Evolutionary conservation across 2,113 vertebrate genomes (phyloP).

Genomic region (Neofelis nebulosa): DNA sequence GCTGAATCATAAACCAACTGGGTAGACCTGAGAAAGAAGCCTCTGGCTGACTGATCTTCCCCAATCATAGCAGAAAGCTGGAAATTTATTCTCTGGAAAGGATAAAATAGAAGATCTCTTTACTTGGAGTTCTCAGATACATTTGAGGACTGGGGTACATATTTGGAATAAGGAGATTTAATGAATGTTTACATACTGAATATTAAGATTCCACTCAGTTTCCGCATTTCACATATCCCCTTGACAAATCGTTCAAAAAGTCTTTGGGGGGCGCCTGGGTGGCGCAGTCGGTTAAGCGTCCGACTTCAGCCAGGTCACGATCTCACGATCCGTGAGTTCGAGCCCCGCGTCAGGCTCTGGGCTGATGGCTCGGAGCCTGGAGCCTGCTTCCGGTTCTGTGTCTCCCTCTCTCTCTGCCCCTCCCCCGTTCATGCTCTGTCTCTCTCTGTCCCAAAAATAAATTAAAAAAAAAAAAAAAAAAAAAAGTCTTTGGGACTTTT

Average conservation of each 20-base stretch:
- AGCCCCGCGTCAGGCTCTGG: too few relatives aligned
- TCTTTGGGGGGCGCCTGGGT: too few relatives aligned
- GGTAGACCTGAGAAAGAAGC: background rate
- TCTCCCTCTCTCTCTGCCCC: too few relatives aligned
- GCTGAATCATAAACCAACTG: background rate
- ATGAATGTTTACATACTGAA: background rate
- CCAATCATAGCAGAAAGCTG: background rate
- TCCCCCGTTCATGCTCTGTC: too few relatives aligned
- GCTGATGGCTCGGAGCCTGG: too few relatives aligned
- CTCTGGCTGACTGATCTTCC: background rate
- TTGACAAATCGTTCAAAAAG: background rate
- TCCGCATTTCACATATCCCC: background rate
- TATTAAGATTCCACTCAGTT: background rate
- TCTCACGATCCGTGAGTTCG: too few relatives aligned
- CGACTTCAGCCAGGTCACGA: too few relatives aligned
- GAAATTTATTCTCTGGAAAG: conserved; percentile 22
- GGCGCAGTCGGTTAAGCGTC: too few relatives aligned
- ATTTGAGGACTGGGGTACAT: background rate
- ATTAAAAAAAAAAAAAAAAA: too few relatives aligned
- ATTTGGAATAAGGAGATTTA: background rate
- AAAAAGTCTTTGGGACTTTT: background rate
- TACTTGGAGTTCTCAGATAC: background rate
- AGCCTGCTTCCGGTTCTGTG: too few relatives aligned
- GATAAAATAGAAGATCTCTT: conserved; percentile 14
- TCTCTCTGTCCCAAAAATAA: too few relatives aligned